Percentiles rank a stretch among this genome's conserved stretches.
phyloP scores from a whole-genome alignment of 2,888 invertebrate species.

The Cosmia pyralina region DNA sequence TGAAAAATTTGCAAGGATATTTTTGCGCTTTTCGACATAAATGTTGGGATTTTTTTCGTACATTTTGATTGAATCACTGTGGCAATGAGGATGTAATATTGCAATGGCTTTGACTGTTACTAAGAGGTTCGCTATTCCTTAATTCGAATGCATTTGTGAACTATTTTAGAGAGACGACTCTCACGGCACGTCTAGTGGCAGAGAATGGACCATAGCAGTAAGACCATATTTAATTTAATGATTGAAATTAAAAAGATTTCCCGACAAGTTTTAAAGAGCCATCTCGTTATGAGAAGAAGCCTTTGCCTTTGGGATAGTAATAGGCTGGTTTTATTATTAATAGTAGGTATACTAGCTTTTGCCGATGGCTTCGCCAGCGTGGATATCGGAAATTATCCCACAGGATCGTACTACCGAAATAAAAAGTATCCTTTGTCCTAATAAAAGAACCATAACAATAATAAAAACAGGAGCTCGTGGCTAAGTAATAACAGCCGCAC shows the following conservation, averaged over 20 bases:
- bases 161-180: neutral
- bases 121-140: neutral
- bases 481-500: too few relatives aligned
- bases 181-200: neutral
- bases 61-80: slow-evolving; percentile 6
- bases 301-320: too few relatives aligned
- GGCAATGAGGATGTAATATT: neutral
- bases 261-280: too few relatives aligned
- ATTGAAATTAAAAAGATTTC: neutral
- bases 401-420: too few relatives aligned
- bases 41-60: slow-evolving; percentile 11
- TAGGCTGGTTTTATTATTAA: too few relatives aligned
- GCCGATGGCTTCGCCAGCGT: too few relatives aligned
- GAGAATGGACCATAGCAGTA: fast-evolving
- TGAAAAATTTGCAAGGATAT: slow-evolving; percentile 65
- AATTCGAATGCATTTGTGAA: neutral
- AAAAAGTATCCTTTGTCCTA: too few relatives aligned
- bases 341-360: too few relatives aligned
- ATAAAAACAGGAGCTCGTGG: too few relatives aligned
- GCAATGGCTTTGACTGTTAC: neutral
- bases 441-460: too few relatives aligned
- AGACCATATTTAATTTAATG: neutral
- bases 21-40: slow-evolving; percentile 40
- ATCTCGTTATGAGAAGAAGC: too few relatives aligned
- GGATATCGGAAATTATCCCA: too few relatives aligned